Conservation (phyloP, 2,797 vertebrate species). For the Cetoscarus ocellatus region DNA sequence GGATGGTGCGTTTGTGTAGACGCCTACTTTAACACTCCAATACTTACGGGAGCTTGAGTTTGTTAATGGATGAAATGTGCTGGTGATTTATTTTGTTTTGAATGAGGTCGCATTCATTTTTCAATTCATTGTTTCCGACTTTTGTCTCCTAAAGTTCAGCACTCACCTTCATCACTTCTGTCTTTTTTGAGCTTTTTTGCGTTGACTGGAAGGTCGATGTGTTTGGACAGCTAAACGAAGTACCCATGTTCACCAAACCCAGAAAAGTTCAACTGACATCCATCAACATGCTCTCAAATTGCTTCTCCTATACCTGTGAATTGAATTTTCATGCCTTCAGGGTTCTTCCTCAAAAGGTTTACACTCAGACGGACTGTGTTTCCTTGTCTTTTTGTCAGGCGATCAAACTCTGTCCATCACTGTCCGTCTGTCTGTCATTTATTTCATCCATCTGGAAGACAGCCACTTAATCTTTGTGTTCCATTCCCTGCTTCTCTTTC, state of each 20-base stretch:
- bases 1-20: not conserved
- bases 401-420: conserved; percentile 17
- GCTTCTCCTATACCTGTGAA: conserved; percentile 4
- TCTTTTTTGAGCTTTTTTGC: not conserved
- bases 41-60: not conserved
- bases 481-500: not conserved
- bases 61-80: conserved; percentile 10
- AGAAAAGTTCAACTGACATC: conserved; percentile 11
- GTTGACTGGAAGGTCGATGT: not conserved
- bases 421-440: conserved; percentile 8
- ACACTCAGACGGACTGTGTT: conserved; percentile 1
- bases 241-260: not conserved
- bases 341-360: not conserved
- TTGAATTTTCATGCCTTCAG: conserved; percentile 1
- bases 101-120: not conserved
- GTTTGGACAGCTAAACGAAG: conserved; percentile 1
- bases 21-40: not conserved
- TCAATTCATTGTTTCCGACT: not conserved
- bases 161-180: not conserved
- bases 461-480: not conserved
- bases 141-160: not conserved
- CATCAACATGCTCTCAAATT: conserved; percentile 2
- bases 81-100: not conserved
- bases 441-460: conserved; percentile 39
- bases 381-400: conserved; percentile 14